Evolutionary conservation across 2,113 vertebrate genomes (phyloP), one percentile per base, ranked within the genome.

Genomic region (Takifugu bimaculatus): DNA sequence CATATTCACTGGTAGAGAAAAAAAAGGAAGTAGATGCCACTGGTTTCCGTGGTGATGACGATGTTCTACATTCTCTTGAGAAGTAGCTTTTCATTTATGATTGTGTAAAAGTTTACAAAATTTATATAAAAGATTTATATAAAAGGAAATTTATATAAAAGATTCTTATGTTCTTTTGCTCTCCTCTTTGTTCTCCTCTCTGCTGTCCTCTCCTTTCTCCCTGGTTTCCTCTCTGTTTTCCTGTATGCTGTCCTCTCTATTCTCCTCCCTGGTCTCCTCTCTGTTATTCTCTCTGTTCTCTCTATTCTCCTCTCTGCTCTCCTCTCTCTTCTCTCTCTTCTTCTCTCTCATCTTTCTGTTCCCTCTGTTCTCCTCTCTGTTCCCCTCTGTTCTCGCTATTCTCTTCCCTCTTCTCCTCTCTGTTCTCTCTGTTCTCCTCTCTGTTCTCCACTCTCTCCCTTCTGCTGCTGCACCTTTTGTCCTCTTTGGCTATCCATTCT

Each of bases 271-370:
- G 28, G 0, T 11, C 9, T 1, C 35, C 11, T 10, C 35, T 39
- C 35, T 39, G 35, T 39, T 39, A n/a, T n/a, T 20, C 20, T 20
- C 20, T 20, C 20, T n/a, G n/a, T 39, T 39, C 7, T 39, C 35
- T 39, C 5, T 10, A 39, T 39, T 39, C 35, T 10, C 9, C 5
- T 35, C 5, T 35, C 32, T 35, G 3, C 9, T 13, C 13, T 43
- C 10, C 13, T 44, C 43, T 45, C 44, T 14, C 44, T 13, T 45
- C 14, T 14, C 60, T 63, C 52, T 52, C 66, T 50, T 32, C 48
- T 51, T 60, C 78, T 60, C 57, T 61, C 66, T 53, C 44, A 53
- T 26, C 52, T 25, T 45, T 56, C 63, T 57, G 42, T 57, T 3
- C 29, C 10, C 20, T 20, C 42, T 45, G 45, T 52, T 52, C 14